These are phyloP conservation scores for Halictus ligatus DNA, from an alignment of 2,888 invertebrate species.

Conservation along the genomic window DNA sequence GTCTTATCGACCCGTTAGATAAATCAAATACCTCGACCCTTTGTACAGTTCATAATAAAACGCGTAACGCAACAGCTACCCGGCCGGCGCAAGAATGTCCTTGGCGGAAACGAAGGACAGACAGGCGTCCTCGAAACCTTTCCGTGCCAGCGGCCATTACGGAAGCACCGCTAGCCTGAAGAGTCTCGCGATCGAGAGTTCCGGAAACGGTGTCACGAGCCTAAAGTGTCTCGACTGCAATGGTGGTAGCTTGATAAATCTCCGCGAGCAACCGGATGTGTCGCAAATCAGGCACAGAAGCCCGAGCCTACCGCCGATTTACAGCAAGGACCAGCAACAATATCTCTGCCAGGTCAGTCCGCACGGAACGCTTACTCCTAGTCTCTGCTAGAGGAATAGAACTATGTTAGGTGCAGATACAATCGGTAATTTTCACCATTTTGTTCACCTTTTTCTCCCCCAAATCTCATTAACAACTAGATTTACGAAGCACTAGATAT, in stretches of 20 bases:
- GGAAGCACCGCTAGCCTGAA: conserved; percentile 77
- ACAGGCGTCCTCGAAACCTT: conserved; percentile 66
- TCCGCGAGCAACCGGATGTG: conserved; percentile 85
- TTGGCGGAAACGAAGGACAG: conserved; percentile 73
- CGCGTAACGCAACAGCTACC: conserved; percentile 61
- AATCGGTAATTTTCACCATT: neutral
- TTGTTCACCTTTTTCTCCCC: neutral
- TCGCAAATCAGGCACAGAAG: conserved; percentile 86
- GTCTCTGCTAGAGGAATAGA: neutral
- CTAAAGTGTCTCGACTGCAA: conserved; percentile 74
- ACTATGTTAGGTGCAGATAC: neutral
- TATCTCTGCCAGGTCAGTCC: conserved; percentile 81
- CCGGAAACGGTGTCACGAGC: conserved; percentile 68
- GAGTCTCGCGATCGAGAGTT: conserved; percentile 72
- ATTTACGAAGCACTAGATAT: neutral
- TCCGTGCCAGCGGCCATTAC: conserved; percentile 74
- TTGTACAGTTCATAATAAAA: conserved; percentile 31
- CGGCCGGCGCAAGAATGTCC: conserved; percentile 68
- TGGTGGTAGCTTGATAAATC: conserved; percentile 79
- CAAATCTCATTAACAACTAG: neutral
- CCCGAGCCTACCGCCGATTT: conserved; percentile 89
- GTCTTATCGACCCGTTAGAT: conserved; percentile 39
- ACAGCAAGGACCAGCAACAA: conserved; percentile 83
- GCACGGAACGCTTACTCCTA: neutral
- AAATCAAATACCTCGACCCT: conserved; percentile 18